Conservation (phyloP, 2,797 vertebrate genomes). For the Monodelphis domestica region DNA sequence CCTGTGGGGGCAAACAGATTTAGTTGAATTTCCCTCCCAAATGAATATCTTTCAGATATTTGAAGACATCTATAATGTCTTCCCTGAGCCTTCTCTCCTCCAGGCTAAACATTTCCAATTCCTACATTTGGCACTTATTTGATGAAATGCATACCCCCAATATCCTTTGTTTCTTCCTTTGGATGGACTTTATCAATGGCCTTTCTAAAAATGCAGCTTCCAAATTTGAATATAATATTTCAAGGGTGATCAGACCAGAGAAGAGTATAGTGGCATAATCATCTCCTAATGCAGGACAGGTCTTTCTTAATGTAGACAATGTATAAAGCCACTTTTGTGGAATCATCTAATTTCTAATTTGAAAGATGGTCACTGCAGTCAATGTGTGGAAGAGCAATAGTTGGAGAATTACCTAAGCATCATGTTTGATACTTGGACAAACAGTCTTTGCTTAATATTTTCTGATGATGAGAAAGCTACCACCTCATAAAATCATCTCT, state of each 20-base stretch:
- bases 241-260: background rate
- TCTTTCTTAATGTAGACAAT: background rate
- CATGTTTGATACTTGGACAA: background rate
- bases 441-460: background rate
- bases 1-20: background rate
- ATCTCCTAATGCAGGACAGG: background rate
- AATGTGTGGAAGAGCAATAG: background rate
- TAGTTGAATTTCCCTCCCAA: background rate
- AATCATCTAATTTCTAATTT: background rate
- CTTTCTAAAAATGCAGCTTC: background rate
- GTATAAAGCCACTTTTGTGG: background rate
- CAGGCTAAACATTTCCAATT: background rate
- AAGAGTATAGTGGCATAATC: background rate
- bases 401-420: background rate
- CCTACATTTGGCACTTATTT: background rate
- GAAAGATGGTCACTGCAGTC: background rate
- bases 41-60: background rate
- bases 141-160: background rate
- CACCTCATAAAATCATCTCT: background rate
- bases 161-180: background rate
- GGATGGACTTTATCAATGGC: background rate
- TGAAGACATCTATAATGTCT: background rate
- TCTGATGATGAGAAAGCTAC: background rate
- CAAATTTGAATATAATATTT: background rate
- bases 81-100: background rate